Evolutionary conservation across 35 echinoderm and acorn worm genomes (phyloP).

Genomic region (Strongylocentrotus purpuratus): DNA sequence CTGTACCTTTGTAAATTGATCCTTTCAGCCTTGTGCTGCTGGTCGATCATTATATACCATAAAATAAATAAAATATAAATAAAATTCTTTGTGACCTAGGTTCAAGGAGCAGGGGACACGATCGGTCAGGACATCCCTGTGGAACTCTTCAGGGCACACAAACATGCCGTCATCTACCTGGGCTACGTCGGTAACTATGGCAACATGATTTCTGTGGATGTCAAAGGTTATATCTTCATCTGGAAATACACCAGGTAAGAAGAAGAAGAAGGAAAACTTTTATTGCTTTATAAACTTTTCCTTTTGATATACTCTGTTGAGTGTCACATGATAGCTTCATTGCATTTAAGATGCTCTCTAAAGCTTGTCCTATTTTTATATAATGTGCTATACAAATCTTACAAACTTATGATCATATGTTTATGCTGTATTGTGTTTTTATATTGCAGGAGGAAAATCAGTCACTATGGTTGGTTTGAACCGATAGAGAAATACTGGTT

Average conservation of each 20-base stretch:
- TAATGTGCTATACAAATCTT: too few relatives aligned
- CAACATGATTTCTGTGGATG: conserved; percentile 81
- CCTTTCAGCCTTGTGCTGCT: too few relatives aligned
- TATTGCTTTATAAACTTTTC: too few relatives aligned
- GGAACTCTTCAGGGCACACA: conserved; percentile 80
- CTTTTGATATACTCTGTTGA: background rate
- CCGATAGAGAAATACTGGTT: conserved; percentile 70
- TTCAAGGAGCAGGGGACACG: conserved; percentile 40
- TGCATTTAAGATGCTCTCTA: too few relatives aligned
- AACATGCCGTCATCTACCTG: conserved; percentile 65
- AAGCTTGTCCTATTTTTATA: too few relatives aligned
- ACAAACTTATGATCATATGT: too few relatives aligned
- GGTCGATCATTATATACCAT: too few relatives aligned
- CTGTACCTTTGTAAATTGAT: too few relatives aligned
- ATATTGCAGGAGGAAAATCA: conserved; percentile 42
- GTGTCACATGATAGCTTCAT: background rate
- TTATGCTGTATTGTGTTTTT: too few relatives aligned
- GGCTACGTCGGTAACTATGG: conserved; percentile 77
- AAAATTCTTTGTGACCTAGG: background rate
- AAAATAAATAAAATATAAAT: too few relatives aligned
- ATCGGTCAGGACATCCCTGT: conserved; percentile 73
- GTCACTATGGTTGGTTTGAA: conserved; percentile 84
- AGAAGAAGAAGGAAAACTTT: too few relatives aligned
- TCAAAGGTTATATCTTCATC: conserved; percentile 63
- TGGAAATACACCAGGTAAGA: conserved; percentile 81